A percentile compares a stretch with the other conserved stretches of the same genome.
phyloP scores from a whole-genome alignment of 30 jellyfish, hydroid and myxozoan species.

The Chironex yamaguchii region DNA sequence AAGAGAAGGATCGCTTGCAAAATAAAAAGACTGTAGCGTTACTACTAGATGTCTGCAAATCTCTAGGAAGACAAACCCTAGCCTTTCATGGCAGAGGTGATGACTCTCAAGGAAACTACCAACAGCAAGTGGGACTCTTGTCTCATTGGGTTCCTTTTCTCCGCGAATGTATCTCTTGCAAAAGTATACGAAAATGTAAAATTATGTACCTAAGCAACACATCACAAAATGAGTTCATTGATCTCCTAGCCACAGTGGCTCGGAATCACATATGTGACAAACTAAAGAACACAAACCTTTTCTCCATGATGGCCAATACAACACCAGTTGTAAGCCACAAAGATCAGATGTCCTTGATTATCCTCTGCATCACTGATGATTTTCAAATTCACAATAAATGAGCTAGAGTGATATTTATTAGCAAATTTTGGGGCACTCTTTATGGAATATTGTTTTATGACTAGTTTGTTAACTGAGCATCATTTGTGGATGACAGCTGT shows the following conservation, averaged over 20 bases:
- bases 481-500: no score
- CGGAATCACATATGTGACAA: not conserved
- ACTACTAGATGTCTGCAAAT: not conserved
- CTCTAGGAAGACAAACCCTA: not conserved
- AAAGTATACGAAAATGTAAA: not conserved
- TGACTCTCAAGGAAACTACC: conserved; percentile 10
- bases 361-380: no score
- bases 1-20: conserved; percentile 10
- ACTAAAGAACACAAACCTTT: no score
- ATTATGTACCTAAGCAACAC: not conserved
- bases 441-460: no score
- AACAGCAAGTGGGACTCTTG: not conserved
- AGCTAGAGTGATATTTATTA: no score
- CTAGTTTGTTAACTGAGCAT: no score
- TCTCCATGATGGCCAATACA: no score
- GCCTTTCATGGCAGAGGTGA: not conserved
- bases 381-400: no score
- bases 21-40: not conserved
- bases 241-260: not conserved
- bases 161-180: not conserved
- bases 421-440: no score
- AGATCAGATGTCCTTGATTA: no score
- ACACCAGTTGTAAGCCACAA: no score
- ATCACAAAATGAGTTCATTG: conserved; percentile 9
- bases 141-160: conserved; percentile 7